Evolutionary conservation across 2,888 invertebrate species (phyloP), one percentile per base, ranked within the genome.

Genomic region (Dicyrtoma fusca): DNA sequence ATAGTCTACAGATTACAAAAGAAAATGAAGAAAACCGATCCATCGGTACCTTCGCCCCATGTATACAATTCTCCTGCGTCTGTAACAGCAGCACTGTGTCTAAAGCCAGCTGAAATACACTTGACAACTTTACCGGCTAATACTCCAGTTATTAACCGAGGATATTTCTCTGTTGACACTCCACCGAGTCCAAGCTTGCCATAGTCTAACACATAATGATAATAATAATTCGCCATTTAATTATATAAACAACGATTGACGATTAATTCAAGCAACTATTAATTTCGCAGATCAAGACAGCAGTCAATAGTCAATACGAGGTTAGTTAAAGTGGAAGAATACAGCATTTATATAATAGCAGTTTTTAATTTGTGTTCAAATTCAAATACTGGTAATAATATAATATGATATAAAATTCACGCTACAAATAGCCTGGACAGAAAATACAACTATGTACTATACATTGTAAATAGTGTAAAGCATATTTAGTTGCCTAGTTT

Each of bases 41-140:
- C 57, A 72, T 85, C 85, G 65, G 87, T 87, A 5, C 88, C 87
- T 82, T 87, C 87, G 5, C 88, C 88, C 87, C 87, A 88, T 0
- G 87, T 87, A 79, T 85, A 88, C 47, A 88, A 82, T 75, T 85
- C 84, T 2, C 87, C 87, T 76, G 86, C 86, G 66, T 85, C 85
- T 0, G 87, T 87, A 13, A 88, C 85, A 34, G 87, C 87, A 51
- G 87, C 87, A 80, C 87, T 87, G 81, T 88, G 87, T 23, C 87
- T 82, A 81, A 87, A 87, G 49, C 87, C 87, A 59, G 88, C 87
- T 78, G 86, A 85, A 53, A 87, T 85, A 75, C 83, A 84, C 72
- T 84, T 84, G 11, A 87, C 84, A 51, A 85, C 83, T 81, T 86
- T 86, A 25, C 85, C 85, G 34, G 81, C 75, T 26, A 84, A 78